Evolutionary conservation across 2,113 vertebrate species (phyloP).

Genomic region (Peromyscus polionotus): DNA sequence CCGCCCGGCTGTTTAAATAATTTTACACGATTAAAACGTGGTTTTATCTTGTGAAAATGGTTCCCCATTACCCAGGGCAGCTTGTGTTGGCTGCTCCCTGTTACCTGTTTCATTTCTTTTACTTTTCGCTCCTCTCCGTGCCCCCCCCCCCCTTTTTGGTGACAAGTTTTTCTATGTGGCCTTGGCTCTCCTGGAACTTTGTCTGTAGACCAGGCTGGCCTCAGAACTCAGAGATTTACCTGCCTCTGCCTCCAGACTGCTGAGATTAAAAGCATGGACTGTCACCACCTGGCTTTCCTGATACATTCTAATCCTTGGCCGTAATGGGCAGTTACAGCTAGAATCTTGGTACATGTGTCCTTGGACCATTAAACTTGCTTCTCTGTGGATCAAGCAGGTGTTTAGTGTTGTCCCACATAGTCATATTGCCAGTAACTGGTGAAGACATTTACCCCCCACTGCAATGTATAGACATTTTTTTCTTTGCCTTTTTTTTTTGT

Average conservation of each 20-base stretch:
- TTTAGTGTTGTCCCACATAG: background rate
- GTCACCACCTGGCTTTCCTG: background rate
- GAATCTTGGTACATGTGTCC: fast-evolving
- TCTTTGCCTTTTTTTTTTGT: too few species aligned
- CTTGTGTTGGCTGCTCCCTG: background rate
- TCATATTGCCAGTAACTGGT: fast-evolving
- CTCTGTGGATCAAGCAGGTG: background rate
- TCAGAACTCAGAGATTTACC: background rate
- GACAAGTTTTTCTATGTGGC: background rate
- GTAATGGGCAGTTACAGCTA: background rate
- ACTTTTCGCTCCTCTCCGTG: background rate
- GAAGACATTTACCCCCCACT: background rate
- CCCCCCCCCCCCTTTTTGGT: too few species aligned
- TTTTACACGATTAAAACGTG: background rate
- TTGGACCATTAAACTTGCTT: background rate
- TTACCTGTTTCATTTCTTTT: background rate
- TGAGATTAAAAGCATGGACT: background rate
- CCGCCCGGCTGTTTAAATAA: background rate
- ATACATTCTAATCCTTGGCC: background rate
- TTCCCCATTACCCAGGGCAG: background rate
- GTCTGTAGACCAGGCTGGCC: background rate
- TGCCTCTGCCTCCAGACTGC: background rate
- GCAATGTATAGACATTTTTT: background rate
- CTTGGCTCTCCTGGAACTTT: background rate
- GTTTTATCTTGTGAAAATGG: fast-evolving